A percentile compares a stretch with the other conserved stretches of the same genome.
These are phyloP conservation scores for Lampris megalopsis DNA, from an alignment of 2,113 vertebrate species.

Conservation along the genomic window DNA sequence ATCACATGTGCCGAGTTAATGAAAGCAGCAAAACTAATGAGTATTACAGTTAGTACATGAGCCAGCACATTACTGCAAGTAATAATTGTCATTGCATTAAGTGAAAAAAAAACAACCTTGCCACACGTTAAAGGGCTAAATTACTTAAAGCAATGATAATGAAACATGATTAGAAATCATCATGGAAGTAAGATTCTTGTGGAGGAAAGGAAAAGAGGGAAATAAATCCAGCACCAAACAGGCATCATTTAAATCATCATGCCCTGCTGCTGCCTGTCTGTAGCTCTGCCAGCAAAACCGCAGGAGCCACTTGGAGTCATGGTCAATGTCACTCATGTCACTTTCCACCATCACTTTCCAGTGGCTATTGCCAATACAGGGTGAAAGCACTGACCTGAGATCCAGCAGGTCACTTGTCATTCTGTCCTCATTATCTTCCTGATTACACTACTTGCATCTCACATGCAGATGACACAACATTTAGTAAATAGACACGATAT, in stretches of 20 bases:
- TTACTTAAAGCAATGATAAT: background rate
- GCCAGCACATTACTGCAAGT: background rate
- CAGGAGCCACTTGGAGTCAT: background rate
- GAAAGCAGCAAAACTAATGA: background rate
- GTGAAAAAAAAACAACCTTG: background rate
- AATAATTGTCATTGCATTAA: background rate
- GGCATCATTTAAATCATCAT: background rate
- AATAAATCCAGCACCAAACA: background rate
- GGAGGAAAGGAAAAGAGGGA: background rate
- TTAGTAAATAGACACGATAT: background rate
- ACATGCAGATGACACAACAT: background rate
- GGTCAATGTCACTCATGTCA: background rate
- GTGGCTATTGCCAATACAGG: slow-evolving; percentile 5
- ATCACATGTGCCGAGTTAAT: background rate
- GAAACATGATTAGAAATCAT: background rate
- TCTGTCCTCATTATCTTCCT: slow-evolving; percentile 5
- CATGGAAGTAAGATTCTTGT: background rate
- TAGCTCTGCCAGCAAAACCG: background rate
- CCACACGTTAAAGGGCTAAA: background rate
- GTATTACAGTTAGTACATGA: background rate
- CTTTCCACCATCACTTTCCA: background rate
- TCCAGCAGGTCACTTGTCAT: background rate
- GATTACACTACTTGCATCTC: background rate
- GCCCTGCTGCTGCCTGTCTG: background rate
- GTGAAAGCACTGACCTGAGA: background rate